A percentile compares a stretch with the other conserved stretches of the same genome.
phyloP scores from a whole-genome alignment of 2,797 vertebrate species.

The Novumbra hubbsi region DNA sequence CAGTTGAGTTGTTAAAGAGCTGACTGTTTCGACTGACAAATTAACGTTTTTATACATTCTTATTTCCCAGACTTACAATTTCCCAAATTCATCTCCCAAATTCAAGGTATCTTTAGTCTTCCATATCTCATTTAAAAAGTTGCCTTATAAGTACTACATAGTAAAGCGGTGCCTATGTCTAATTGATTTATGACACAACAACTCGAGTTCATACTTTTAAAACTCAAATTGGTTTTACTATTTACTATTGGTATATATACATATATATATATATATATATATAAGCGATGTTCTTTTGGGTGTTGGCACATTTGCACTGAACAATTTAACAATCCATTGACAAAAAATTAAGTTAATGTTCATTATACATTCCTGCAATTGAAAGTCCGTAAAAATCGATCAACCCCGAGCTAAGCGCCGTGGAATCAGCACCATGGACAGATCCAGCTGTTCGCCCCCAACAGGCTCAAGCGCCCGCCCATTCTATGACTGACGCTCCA shows the following conservation, averaged over 20 bases:
- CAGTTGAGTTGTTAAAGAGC: background rate
- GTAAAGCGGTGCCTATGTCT: background rate
- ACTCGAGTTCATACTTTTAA: background rate
- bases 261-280: background rate
- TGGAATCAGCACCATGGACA: conserved; percentile 66
- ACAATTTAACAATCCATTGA: background rate
- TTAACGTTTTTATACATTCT: background rate
- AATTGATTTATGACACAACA: background rate
- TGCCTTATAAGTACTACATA: background rate
- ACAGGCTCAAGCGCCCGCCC: conserved; percentile 22
- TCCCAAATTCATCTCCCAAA: background rate
- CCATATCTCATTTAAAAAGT: background rate
- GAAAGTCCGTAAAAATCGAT: background rate
- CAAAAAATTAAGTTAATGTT: background rate
- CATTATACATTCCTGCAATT: background rate
- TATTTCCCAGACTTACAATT: no score
- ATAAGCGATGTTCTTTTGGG: background rate
- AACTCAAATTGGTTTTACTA: background rate
- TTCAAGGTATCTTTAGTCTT: background rate
- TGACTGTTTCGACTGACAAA: background rate
- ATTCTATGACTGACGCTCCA: conserved; percentile 42
- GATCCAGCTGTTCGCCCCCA: conserved; percentile 42
- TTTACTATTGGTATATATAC: no score
- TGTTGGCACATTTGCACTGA: background rate
- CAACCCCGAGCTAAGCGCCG: background rate